Evolutionary conservation across 2,888 invertebrate species (phyloP).

Genomic region (Poecilobothrus nobilitatus): DNA sequence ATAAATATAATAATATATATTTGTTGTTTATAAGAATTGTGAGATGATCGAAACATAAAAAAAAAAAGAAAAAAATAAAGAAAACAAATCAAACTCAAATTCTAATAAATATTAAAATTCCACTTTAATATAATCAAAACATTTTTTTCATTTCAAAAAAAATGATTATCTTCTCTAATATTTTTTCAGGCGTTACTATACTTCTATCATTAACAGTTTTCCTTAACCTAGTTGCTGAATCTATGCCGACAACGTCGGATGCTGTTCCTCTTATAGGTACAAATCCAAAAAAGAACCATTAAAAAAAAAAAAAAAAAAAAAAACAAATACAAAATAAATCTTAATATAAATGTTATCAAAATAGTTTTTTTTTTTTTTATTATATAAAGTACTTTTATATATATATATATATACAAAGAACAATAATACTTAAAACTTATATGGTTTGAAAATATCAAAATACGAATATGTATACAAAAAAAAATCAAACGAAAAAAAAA

Average conservation of each 20-base stretch:
- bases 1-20: no score
- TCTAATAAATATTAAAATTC: neutral
- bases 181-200: constrained; percentile 86
- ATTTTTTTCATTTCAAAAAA: neutral
- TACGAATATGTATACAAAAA: neutral
- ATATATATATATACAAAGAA: neutral
- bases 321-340: neutral
- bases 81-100: constrained; percentile 13
- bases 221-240: constrained; percentile 95
- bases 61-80: constrained; percentile 13
- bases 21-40: no score
- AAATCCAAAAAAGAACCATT: constrained; percentile 27
- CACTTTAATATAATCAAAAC: no score
- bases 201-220: constrained; percentile 96
- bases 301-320: constrained; percentile 15
- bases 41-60: no score
- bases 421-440: no score
- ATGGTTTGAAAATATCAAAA: no score
- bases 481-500: neutral
- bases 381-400: neutral
- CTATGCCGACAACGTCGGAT: constrained; percentile 82
- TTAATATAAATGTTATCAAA: no score
- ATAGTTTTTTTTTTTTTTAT: no score
- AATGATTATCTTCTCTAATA: constrained; percentile 22
- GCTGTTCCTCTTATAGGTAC: constrained; percentile 76